phyloP scores from a whole-genome alignment of 1,140 invertebrate species.

The Aradophagus sp. region DNA sequence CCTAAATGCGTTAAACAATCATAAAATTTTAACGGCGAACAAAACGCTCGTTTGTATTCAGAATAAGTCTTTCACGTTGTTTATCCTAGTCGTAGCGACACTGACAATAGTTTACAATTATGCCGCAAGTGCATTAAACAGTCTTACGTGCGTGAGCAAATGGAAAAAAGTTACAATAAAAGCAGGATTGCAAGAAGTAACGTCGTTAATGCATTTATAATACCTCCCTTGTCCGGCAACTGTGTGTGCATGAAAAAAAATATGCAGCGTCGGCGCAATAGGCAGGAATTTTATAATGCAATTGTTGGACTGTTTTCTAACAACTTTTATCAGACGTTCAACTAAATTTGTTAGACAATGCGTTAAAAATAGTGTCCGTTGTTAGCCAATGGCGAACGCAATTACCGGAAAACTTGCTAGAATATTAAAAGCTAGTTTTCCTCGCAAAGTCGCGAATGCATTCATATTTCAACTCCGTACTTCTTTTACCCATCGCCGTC shows the following conservation, averaged over 20 bases:
- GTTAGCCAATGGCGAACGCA: too few species aligned
- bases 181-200: not conserved
- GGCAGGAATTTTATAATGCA: too few species aligned
- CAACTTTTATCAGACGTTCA: too few species aligned
- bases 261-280: too few species aligned
- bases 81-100: not conserved
- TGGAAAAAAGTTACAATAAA: not conserved
- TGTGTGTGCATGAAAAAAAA: too few species aligned
- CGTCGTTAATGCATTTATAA: conserved; percentile 17
- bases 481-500: not conserved
- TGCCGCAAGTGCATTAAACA: not conserved
- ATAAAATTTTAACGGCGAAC: conserved; percentile 17
- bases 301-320: too few species aligned
- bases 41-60: conserved; percentile 6
- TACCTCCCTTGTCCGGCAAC: not conserved
- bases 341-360: too few species aligned
- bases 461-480: conserved; percentile 25
- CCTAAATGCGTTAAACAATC: conserved; percentile 10
- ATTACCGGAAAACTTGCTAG: too few species aligned
- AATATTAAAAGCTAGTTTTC: too few species aligned
- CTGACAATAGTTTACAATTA: conserved; percentile 12
- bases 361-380: too few species aligned
- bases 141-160: conserved; percentile 1
- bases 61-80: not conserved
- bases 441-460: not conserved